Conservation (phyloP, 2,888 invertebrate species). For the Xiphydria camelus region DNA sequence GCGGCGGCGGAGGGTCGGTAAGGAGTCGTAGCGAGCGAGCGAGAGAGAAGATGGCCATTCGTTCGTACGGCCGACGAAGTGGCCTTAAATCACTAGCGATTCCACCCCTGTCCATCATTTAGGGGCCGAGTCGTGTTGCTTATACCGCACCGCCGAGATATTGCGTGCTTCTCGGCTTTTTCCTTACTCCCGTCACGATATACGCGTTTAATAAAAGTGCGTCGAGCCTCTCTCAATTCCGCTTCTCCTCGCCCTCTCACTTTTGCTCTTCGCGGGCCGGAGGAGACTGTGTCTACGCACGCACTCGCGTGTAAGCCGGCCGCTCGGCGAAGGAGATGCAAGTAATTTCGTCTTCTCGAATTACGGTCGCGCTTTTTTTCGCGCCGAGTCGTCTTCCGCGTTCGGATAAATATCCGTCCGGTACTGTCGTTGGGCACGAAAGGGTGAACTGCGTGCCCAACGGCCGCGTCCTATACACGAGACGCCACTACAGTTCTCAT, state of each 20-base stretch:
- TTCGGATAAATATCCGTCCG: too few species aligned
- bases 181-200: background rate
- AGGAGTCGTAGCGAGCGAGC: background rate
- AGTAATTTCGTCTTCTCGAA: too few species aligned
- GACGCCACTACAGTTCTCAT: too few species aligned
- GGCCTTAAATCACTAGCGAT: background rate
- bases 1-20: background rate
- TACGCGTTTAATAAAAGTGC: constrained; percentile 2
- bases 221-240: background rate
- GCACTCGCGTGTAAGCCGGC: too few species aligned
- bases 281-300: background rate
- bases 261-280: background rate
- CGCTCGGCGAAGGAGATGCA: too few species aligned
- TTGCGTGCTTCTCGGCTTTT: constrained; percentile 1
- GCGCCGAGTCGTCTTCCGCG: too few species aligned
- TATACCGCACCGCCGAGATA: background rate
- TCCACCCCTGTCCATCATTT: constrained; percentile 2
- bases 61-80: background rate
- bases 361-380: too few species aligned
- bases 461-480: too few species aligned
- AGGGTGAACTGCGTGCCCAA: too few species aligned
- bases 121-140: background rate
- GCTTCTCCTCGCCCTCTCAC: background rate
- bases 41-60: too few species aligned
- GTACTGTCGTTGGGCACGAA: too few species aligned